A percentile compares a stretch with the other conserved stretches of the same genome.
Conservation (phyloP, 2,113 vertebrate genomes). For the Rallus limicola region DNA sequence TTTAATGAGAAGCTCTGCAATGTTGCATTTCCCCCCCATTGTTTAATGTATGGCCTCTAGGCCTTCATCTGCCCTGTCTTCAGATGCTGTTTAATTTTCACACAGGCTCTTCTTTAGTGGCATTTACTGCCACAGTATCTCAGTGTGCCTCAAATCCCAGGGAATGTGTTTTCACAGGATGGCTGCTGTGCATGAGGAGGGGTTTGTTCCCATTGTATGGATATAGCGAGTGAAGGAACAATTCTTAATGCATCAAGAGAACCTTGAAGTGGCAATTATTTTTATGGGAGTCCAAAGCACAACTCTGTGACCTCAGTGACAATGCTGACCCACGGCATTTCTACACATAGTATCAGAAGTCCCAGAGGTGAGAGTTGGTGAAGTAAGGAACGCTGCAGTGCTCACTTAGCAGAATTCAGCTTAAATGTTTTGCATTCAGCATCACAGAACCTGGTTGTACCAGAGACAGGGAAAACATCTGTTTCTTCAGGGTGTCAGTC, state of each 20-base stretch:
- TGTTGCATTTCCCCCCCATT: background rate
- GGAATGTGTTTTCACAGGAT: background rate
- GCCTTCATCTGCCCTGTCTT: background rate
- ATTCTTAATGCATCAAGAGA: background rate
- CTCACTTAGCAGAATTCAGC: background rate
- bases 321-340: background rate
- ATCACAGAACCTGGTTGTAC: background rate
- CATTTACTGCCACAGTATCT: background rate
- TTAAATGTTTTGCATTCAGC: background rate
- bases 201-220: background rate
- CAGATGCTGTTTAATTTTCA: background rate
- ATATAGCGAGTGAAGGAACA: background rate
- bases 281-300: background rate
- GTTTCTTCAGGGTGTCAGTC: background rate
- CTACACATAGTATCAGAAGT: background rate
- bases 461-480: background rate
- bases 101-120: background rate
- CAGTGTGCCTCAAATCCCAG: background rate
- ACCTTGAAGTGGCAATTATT: background rate
- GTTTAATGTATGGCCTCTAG: background rate
- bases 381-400: background rate
- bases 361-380: background rate
- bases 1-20: background rate
- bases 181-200: background rate
- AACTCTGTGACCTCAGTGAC: background rate